Conservation (phyloP, 2,113 vertebrate species). For the Channa argus region DNA sequence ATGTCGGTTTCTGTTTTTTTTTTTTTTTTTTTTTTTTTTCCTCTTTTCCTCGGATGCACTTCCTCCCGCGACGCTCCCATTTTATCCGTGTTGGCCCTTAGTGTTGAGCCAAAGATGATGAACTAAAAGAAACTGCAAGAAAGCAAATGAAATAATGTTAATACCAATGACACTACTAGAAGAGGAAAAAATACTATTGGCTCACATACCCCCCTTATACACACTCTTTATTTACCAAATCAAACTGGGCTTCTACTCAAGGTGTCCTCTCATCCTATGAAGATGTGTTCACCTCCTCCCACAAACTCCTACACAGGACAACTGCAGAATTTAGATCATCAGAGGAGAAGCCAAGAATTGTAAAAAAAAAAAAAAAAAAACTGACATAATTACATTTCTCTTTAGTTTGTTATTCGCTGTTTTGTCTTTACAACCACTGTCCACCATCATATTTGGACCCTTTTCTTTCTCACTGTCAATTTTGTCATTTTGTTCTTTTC, state of each 20-base stretch:
- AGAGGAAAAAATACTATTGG: neutral
- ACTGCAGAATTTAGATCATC: conserved; percentile 23
- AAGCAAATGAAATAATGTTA: too few relatives aligned
- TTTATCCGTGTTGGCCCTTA: too few relatives aligned
- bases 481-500: too few relatives aligned
- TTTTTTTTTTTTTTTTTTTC: too few relatives aligned
- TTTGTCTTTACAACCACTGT: too few relatives aligned
- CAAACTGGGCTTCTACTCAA: conserved; percentile 34
- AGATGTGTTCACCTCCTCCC: conserved; percentile 55
- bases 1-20: too few relatives aligned
- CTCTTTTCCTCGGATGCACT: too few relatives aligned
- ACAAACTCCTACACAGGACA: conserved; percentile 38
- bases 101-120: too few relatives aligned
- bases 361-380: conserved; percentile 3
- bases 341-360: conserved; percentile 7
- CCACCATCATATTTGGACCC: too few relatives aligned
- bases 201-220: neutral
- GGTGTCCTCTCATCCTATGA: conserved; percentile 36
- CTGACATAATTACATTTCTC: neutral
- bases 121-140: too few relatives aligned
- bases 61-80: too few relatives aligned
- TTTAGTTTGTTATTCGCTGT: neutral
- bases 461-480: too few relatives aligned
- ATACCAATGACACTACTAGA: neutral
- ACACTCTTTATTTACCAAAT: conserved; percentile 24